Base-by-base conservation (phyloP, 2,113 vertebrate genomes). In the Podilymbus podiceps region DNA sequence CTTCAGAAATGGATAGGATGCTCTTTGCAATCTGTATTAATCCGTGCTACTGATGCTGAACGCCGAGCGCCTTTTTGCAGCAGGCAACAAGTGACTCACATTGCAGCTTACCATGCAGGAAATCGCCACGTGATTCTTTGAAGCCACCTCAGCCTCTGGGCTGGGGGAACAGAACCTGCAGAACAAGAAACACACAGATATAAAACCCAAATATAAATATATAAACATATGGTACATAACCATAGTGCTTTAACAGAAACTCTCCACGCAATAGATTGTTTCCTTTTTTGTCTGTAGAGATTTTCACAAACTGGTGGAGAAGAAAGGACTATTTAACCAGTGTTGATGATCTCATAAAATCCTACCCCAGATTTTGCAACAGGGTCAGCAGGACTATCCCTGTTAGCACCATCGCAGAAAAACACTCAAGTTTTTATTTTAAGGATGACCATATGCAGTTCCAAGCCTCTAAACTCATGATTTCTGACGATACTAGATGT, bases 241-340 rank as follows among this genome's bases (percentile, higher is more conserved):
- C 21, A 13, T 15, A 30, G 44, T 17, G 20, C 86, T 79, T 88
- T 60, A 76, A 72, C 9, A 76, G 30, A 88, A 85, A 38, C 12
- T 66, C 10, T 59, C 11, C 8, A 14, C 0, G 0, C 19, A 8
- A 44, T 35, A 67, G 44, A 59, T 23, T 53, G 4, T 67, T 89
- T 87, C 8, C 25, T 59, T 78, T 80, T 44, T 78, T 30, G 33
- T 60, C 33, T 68, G 69, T 69, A 71, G 53, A 40, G 15, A 20
- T 64, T 72, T 85, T 76, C 12, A 76, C 12, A 44, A 56, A 40
- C 35, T 42, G 30, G 5, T 76, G 27, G 12, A 66, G n/a, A 72
- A 68, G 24, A 88, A 91, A 69, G 38, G 25, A 74, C 17, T 50
- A 7, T 44, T 47, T 67, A 78, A 55, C 31, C 4, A 7, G 2